Conservation (phyloP, 2,797 vertebrate species). For the Phalanger gymnotis region DNA sequence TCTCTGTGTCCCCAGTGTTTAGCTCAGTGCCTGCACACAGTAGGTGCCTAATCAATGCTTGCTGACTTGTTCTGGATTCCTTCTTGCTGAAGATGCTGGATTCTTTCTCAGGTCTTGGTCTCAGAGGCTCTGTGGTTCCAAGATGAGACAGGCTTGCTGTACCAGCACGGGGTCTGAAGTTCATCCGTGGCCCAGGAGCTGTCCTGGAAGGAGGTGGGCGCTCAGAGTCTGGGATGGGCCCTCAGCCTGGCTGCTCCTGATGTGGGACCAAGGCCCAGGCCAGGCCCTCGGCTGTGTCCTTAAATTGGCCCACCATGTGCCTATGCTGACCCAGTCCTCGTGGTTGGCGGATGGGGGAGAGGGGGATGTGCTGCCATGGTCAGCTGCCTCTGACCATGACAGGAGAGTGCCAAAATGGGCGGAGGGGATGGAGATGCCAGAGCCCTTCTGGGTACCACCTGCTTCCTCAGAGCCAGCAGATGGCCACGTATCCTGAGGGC, state of each 20-base stretch:
- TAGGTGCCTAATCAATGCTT: background rate
- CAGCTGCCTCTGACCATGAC: background rate
- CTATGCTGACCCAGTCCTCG: background rate
- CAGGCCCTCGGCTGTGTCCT: background rate
- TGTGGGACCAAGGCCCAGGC: background rate
- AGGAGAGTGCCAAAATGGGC: background rate
- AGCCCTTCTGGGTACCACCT: background rate
- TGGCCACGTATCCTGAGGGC: accelerated
- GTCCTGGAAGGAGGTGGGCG: background rate
- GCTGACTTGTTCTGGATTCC: background rate
- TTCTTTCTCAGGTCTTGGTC: background rate
- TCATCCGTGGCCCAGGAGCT: background rate
- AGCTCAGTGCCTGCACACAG: background rate
- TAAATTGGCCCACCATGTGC: too few species aligned
- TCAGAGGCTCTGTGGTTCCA: background rate
- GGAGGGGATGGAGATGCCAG: background rate
- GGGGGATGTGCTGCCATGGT: too few species aligned
- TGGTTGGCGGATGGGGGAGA: background rate
- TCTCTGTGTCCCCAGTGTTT: background rate
- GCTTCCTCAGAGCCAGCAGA: background rate
- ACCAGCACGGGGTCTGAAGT: background rate
- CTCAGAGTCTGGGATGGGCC: background rate
- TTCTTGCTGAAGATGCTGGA: background rate
- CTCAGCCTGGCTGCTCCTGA: background rate
- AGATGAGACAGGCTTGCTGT: background rate